Evolutionary conservation across 2,113 vertebrate species (phyloP), one percentile per base, ranked within the genome.

Genomic region (Centropus unirufus): DNA sequence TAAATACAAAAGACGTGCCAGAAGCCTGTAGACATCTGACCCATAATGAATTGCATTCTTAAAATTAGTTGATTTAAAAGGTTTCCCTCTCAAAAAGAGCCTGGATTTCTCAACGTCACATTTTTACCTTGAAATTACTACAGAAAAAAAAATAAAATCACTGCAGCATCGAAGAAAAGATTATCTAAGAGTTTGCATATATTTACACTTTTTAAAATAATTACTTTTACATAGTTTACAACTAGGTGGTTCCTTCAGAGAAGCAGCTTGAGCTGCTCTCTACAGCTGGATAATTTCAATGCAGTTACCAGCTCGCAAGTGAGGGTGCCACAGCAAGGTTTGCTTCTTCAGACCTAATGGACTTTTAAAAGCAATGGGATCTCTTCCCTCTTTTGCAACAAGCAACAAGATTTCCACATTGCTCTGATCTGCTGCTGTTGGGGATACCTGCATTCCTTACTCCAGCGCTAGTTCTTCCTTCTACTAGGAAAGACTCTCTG

Each of bases 141-240:
- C 51, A 93, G 90, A 91, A 89, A 84, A 54, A 81, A 36, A 36
- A 36, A n/a, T n/a, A n/a, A 92, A 79, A 84, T 87, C 86, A 93
- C 93, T 89, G 96, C 93, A 97, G 97, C 84, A 95, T 92, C 82
- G 92, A 91, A 92, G 70, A 96, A 96, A 92, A 77, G 29, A 61
- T 92, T 91, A 94, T 82, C 95, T 92, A 93, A 93, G 97, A 91
- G 85, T 95, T 86, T 91, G 88, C 95, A 96, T 39, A 5, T 97
- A 97, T 98, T 97, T 97, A 97, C 97, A 97, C 22, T 44, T 92
- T 94, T 96, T 93, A 95, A 97, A 97, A 96, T 91, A 88, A 68
- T 90, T 88, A 24, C 59, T 93, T 93, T 91, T 76, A 69, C 49
- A 69, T 16, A 74, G 62, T 97, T 95, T 96, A 76, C 64, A 97